phyloP scores from a whole-genome alignment of 37 sponge, comb jelly and placozoan species.

The Hexactinellida sp. region DNA sequence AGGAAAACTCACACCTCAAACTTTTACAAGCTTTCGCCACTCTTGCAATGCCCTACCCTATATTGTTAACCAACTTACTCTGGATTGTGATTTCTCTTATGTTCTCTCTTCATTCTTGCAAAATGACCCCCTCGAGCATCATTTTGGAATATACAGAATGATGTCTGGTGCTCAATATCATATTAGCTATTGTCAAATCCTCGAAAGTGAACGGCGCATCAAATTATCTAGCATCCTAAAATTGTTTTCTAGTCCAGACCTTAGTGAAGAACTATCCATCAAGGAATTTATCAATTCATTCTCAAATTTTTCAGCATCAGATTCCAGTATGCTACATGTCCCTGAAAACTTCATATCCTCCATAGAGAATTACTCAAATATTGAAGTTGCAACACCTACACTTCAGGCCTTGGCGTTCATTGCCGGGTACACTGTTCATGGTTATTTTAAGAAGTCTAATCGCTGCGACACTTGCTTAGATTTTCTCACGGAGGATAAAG shows the following conservation, averaged over 20 bases:
- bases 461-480: not conserved
- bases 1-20: not conserved
- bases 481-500: conserved; percentile 10
- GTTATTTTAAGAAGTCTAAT: not conserved
- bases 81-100: not conserved
- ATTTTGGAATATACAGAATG: conserved; percentile 11
- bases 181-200: conserved; percentile 14
- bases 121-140: conserved; percentile 1
- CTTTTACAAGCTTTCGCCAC: conserved; percentile 11
- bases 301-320: not conserved
- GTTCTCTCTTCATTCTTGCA: not conserved
- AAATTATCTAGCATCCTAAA: not conserved
- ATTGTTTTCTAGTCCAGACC: not conserved
- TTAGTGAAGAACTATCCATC: not conserved
- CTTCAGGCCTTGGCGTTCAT: not conserved
- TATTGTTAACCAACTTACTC: not conserved
- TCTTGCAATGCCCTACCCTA: not conserved
- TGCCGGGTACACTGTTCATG: not conserved
- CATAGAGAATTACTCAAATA: not conserved
- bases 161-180: conserved; percentile 12
- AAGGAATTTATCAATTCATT: not conserved
- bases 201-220: not conserved
- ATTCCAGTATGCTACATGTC: not conserved
- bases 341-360: not conserved
- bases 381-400: not conserved